Conservation (phyloP, 2,888 invertebrate genomes). For the Tetragonisca angustula region DNA sequence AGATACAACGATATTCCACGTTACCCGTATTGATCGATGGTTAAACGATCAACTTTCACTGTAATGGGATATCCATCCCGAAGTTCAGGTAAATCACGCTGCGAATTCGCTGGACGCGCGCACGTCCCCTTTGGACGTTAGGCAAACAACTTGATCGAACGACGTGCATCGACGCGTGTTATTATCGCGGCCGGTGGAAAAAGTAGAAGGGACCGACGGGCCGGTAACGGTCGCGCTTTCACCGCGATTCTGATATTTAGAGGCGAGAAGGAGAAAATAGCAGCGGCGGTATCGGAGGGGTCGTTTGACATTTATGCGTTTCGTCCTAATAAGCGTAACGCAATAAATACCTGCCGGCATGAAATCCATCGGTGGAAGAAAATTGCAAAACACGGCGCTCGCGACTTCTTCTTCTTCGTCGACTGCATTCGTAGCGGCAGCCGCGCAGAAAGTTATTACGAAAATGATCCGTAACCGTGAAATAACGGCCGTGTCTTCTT, state of each 20-base stretch:
- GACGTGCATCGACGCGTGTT: slow-evolving; percentile 20
- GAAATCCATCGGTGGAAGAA: slow-evolving; percentile 12
- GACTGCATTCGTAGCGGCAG: no score
- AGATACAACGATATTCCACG: slow-evolving; percentile 4
- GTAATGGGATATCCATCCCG: slow-evolving; percentile 4
- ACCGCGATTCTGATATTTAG: slow-evolving; percentile 38
- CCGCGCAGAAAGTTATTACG: slow-evolving; percentile 10
- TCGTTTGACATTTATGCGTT: slow-evolving; percentile 59
- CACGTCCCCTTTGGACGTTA: neutral
- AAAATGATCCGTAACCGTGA: slow-evolving; percentile 23
- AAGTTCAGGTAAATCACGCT: slow-evolving; percentile 29
- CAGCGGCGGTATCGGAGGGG: neutral
- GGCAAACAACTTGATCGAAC: slow-evolving; percentile 37
- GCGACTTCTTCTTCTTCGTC: neutral
- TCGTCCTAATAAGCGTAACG: slow-evolving; percentile 56
- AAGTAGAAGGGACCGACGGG: slow-evolving; percentile 49
- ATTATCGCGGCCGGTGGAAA: slow-evolving; percentile 33
- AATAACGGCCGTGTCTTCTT: slow-evolving; percentile 4
- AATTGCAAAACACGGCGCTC: slow-evolving; percentile 35
- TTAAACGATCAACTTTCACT: neutral
- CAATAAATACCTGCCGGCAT: slow-evolving; percentile 41
- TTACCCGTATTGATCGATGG: slow-evolving; percentile 7
- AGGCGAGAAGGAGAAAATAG: slow-evolving; percentile 53
- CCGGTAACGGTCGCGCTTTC: slow-evolving; percentile 44
- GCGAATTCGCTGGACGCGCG: slow-evolving; percentile 3